Percentiles rank a stretch among this genome's conserved stretches.
Evolutionary conservation across 2,888 invertebrate species (phyloP).

Genomic region (Lasioglossum pauxillum): DNA sequence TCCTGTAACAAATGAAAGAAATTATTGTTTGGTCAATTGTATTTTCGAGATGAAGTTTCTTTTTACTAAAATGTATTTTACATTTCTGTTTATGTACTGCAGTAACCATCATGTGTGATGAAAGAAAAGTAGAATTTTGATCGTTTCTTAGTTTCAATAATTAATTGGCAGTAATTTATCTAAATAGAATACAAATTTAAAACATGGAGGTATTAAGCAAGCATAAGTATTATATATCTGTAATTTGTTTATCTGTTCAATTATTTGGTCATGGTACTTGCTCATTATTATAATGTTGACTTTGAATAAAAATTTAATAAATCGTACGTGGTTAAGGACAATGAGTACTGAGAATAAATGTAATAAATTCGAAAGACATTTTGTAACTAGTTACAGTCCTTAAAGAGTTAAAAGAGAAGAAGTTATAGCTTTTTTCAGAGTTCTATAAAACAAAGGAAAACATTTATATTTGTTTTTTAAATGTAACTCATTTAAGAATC

Average conservation of each 20-base stretch:
- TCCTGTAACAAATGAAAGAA: background rate
- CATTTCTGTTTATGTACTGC: background rate
- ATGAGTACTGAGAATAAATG: background rate
- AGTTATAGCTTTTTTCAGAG: background rate
- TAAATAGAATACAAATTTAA: background rate
- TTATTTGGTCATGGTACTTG: background rate
- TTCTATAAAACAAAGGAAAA: background rate
- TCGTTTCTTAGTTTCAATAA: background rate
- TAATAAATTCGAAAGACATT: background rate
- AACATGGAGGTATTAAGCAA: slow-evolving; percentile 7
- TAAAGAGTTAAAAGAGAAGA: background rate
- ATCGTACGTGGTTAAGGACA: background rate
- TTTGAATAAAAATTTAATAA: slow-evolving; percentile 1
- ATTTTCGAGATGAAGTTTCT: background rate
- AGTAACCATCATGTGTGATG: background rate
- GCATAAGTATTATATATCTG: background rate
- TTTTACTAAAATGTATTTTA: background rate
- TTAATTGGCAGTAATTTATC: background rate
- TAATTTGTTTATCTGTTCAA: no score
- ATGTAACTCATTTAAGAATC: background rate
- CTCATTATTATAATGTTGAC: background rate
- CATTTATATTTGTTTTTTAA: background rate
- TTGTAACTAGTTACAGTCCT: background rate
- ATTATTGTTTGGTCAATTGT: background rate
- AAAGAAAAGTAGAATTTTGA: background rate